Percentiles rank a stretch among this genome's conserved stretches.
Evolutionary conservation across 30 jellyfish, hydroid and myxozoan genomes (phyloP).

Genomic region (Rhopilema esculentum): DNA sequence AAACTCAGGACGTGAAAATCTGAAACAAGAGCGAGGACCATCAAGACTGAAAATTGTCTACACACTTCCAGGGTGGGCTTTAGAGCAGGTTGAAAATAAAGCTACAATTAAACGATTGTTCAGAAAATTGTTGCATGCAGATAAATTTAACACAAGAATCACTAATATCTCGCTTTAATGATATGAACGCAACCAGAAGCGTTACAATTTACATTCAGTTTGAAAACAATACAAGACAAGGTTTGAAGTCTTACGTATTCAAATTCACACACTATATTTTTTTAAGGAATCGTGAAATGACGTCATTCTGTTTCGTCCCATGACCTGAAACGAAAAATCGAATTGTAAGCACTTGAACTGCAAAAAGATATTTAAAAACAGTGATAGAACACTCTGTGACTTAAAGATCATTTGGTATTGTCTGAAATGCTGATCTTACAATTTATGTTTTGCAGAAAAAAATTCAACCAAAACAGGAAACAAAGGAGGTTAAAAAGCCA

Average conservation of each 20-base stretch:
- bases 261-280: background rate
- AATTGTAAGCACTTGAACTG: background rate
- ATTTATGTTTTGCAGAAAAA: background rate
- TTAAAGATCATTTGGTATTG: background rate
- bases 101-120: background rate
- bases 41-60: background rate
- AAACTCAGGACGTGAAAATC: too few relatives aligned
- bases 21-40: too few relatives aligned
- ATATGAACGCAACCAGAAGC: background rate
- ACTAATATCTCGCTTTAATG: background rate
- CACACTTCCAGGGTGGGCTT: background rate
- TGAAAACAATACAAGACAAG: background rate
- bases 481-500: background rate
- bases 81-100: background rate
- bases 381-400: background rate
- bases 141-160: background rate
- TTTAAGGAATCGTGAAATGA: background rate
- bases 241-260: background rate
- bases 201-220: background rate
- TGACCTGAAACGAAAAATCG: background rate
- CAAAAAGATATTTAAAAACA: background rate
- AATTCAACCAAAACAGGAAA: background rate
- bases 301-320: background rate
- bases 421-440: background rate
- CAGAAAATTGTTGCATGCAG: background rate